Base-by-base conservation (phyloP, 2,888 invertebrate genomes). In the Thereva nobilitata region DNA sequence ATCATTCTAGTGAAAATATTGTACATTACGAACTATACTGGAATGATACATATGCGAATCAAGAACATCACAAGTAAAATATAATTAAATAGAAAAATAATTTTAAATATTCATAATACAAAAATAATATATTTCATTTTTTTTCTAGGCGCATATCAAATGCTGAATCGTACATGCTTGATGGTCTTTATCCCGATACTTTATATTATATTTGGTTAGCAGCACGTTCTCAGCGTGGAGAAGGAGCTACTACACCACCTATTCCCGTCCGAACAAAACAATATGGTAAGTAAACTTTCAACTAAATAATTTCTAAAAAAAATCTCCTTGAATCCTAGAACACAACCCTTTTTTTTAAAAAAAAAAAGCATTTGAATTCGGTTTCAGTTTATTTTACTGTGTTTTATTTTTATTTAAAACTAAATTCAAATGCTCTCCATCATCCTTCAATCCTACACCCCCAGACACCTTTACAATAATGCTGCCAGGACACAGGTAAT, bases 121-220 rank as follows among this genome's bases (percentile, higher is more conserved):
- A 10, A 53, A 44, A 8, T 3, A 42, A 34, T 35, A 52, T 64
- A 63, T 49, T 9, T 52, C 38, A 38, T 3, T 41, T 35, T 52
- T n/a, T 10, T 57, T 67, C 5, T 72, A 87, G 87, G 75, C 88
- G 90, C 75, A 92, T 94, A 77, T 89, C 90, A 40, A 90, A 91
- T 72, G 87, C 89, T 23, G 93, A 94, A 79, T 88, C 89, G 38
- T 96, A 94, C 84, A 92, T 91, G 34, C 85, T 98, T 74, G 91
- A 90, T 74, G 92, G 92, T 65, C 86, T 99, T 52, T 95, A 95
- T 79, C 97, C 98, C 41, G 94, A 97, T 84, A 97, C 97, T 8
- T 83, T 95, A 73, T 99, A 98, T 85, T 95, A 94, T 83, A 92
- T 98, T 76, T 96, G 97, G 93, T 84, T 99, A 74, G 95, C 97